Evolutionary conservation across 2,888 invertebrate genomes (phyloP).

Genomic region (Esperia sulphurella): DNA sequence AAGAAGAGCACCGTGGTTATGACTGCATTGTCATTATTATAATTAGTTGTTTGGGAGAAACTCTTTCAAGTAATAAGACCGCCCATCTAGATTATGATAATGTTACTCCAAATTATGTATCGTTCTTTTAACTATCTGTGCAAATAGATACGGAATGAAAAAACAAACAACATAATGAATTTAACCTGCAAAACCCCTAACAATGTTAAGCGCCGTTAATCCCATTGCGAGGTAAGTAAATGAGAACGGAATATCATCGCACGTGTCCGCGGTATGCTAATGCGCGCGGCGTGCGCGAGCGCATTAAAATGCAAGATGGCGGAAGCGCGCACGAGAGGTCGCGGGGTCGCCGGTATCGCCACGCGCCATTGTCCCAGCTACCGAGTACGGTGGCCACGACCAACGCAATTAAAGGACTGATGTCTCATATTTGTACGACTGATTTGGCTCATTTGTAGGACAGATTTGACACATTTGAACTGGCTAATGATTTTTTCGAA

Average conservation of each 20-base stretch:
- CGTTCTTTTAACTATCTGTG: no score
- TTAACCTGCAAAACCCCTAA: background rate
- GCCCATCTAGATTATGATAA: no score
- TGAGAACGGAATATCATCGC: slow-evolving; percentile 68
- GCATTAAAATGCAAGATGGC: slow-evolving; percentile 76
- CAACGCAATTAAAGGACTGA: no score
- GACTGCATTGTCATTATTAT: no score
- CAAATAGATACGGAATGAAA: background rate
- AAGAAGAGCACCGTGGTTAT: no score
- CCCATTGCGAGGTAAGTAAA: slow-evolving; percentile 45
- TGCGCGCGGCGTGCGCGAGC: slow-evolving; percentile 42
- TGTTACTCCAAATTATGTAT: no score
- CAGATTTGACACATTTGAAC: no score
- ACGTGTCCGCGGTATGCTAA: slow-evolving; percentile 67
- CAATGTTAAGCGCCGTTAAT: background rate
- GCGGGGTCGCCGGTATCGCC: slow-evolving; percentile 66
- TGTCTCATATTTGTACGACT: no score
- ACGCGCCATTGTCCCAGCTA: slow-evolving; percentile 72
- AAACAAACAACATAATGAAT: background rate
- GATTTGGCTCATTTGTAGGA: no score
- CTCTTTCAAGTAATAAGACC: no score
- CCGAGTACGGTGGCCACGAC: slow-evolving; percentile 26
- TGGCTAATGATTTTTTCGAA: no score
- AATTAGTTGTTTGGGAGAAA: no score
- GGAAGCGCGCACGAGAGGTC: slow-evolving; percentile 78